Evolutionary conservation across 2,797 vertebrate genomes (phyloP).

Genomic region (Knipowitschia caucasica): DNA sequence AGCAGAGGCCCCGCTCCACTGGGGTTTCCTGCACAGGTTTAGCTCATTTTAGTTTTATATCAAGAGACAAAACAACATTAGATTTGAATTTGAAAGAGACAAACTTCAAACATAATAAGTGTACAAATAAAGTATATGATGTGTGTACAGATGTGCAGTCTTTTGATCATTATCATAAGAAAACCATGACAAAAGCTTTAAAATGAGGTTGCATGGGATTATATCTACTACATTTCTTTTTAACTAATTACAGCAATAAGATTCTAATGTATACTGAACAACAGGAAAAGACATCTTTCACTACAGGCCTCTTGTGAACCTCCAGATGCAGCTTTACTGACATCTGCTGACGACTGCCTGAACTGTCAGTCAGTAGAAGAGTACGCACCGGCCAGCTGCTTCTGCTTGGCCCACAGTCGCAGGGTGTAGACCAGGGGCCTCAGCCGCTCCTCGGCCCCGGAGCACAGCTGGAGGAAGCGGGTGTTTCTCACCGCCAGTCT

Average conservation of each 20-base stretch:
- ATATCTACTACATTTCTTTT: too few relatives aligned
- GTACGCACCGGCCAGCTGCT: constrained; percentile 83
- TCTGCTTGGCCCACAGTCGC: constrained; percentile 88
- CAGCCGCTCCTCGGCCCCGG: constrained; percentile 79
- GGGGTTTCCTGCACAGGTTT: constrained; percentile 72
- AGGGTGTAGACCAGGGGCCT: constrained; percentile 82
- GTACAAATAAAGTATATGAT: too few relatives aligned
- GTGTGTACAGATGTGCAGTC: too few relatives aligned
- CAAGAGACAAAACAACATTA: background rate
- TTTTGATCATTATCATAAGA: too few relatives aligned
- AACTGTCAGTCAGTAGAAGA: background rate
- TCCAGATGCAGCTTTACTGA: constrained; percentile 39
- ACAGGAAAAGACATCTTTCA: too few relatives aligned
- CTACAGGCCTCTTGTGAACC: background rate
- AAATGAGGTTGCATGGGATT: too few relatives aligned
- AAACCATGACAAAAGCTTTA: too few relatives aligned
- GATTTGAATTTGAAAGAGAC: too few relatives aligned
- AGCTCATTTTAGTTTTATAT: background rate
- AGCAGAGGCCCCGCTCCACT: constrained; percentile 84
- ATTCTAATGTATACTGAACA: too few relatives aligned
- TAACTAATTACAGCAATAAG: too few relatives aligned
- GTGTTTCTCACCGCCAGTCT: constrained; percentile 91
- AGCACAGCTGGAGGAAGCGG: constrained; percentile 84
- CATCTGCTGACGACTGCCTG: constrained; percentile 45
- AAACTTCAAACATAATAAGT: too few relatives aligned